Evolutionary conservation across 2,113 vertebrate species (phyloP), one percentile per base, ranked within the genome.

Genomic region (Amphiprion ocellaris): DNA sequence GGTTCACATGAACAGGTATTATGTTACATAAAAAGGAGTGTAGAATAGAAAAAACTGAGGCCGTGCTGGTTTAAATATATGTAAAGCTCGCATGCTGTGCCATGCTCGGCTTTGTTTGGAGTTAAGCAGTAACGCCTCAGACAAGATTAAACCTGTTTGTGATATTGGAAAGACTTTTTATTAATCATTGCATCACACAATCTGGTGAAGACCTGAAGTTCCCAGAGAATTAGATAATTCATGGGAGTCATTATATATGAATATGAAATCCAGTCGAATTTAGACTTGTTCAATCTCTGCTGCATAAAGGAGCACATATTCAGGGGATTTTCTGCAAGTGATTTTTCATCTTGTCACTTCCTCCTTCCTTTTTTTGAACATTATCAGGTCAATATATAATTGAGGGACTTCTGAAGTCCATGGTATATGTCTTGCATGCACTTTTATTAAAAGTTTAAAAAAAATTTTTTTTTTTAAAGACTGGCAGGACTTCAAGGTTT

Each of bases 1-100:
- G 67, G 37, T 15, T 39, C 10, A 16, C 30, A 3, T 23, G 37
- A 69, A 39, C 21, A 49, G 52, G 60, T n/a, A 11, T 41, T 4
- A 15, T 7, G 23, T 82, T 74, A 69, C 63, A 76, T 23, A 58
- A 68, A 70, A 21, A 30, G 4, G 28, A 17, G n/a, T n/a, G 8
- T 4, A 50, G n/a, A 55, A 30, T 30, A 28, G 19, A 30, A 52
- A 44, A 44, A 44, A 44, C 7, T 21, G 4, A 16, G n/a, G 3
- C 21, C 4, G 9, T 9, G 30, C 47, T 63, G 53, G 30, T 74
- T 84, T 74, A 37, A 72, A 69, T 68, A 26, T 16, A 62, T 72
- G 64, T 19, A 72, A 73, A 66, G n/a, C 2, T 15, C 17, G 12
- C 30, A 30, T 39, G 44, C 30, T 65, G 60, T n/a, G 1, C 4